Base-by-base conservation (phyloP, 1,140 invertebrate genomes). In the Papilio polytes region DNA sequence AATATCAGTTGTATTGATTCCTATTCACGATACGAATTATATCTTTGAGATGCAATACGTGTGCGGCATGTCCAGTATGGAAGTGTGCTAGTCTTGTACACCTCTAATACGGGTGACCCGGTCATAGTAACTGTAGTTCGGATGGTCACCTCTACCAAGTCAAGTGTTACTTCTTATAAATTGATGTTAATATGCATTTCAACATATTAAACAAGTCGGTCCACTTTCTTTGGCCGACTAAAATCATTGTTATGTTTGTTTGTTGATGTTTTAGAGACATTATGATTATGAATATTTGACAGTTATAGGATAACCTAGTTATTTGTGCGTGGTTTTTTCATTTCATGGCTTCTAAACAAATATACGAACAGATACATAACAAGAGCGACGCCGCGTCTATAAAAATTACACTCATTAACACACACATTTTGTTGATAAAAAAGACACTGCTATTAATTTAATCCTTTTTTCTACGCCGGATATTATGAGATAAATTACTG, bases 71-170 rank as follows among this genome's bases (percentile, higher is more conserved):
- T 92, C 91, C 91, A 89, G 88, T 87, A 83, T 88, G 80, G 80
- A 93, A 90, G 89, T 94, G 85, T 92, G 90, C 86, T 89, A 92
- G 87, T 85, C 81, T 88, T 88, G 87, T 89, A 87, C 85, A 83
- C 79, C 84, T 85, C 82, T 81, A 87, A 92, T 92, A 83, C 91
- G 86, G 91, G 91, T 94, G 87, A 95, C 92, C 94, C 89, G 91
- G 94, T 95, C 92, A 89, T 46, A 76, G 85, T 93, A 94, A 94
- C 92, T 92, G 93, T 94, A 85, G 85, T 91, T 90, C 80, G 85
- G 87, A 88, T 93, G 90, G 90, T 92, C 89, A 89, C 87, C 88
- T 92, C 87, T 90, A 84, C 86, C 86, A 89, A 80, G 84, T 89
- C 89, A 91, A 92, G 88, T 88, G 91, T 85, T 91, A 94, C 85